Percentiles rank a stretch among this genome's conserved stretches.
Evolutionary conservation across 2,113 vertebrate genomes (phyloP).

Genomic region (Hippocampus abdominalis): DNA sequence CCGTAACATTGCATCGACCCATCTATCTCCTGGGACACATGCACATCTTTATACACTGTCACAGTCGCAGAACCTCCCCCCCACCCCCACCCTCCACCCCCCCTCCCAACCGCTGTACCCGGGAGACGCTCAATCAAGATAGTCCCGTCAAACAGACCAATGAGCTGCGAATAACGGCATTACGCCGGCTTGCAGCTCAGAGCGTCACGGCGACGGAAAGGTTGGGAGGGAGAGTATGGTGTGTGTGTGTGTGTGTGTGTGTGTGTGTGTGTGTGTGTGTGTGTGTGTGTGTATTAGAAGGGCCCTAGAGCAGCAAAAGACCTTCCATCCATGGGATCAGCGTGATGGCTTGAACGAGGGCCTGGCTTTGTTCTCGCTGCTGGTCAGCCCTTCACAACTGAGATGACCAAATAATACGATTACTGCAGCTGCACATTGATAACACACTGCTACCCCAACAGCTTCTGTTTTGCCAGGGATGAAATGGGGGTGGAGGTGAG

Average conservation of each 20-base stretch:
- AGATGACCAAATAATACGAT: slow-evolving; percentile 73
- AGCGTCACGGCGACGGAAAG: slow-evolving; percentile 41
- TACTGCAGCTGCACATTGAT: slow-evolving; percentile 63
- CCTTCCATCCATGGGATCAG: slow-evolving; percentile 59
- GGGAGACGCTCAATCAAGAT: slow-evolving; percentile 70
- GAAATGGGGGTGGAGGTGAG: slow-evolving; percentile 30
- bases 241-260: slow-evolving; percentile 10
- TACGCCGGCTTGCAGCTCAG: slow-evolving; percentile 62
- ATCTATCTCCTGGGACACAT: slow-evolving; percentile 62
- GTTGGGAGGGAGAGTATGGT: slow-evolving; percentile 37
- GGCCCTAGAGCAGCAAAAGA: slow-evolving; percentile 61
- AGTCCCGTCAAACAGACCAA: slow-evolving; percentile 73
- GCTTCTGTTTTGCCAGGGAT: slow-evolving; percentile 51
- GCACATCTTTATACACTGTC: slow-evolving; percentile 65
- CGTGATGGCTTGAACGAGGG: slow-evolving; percentile 64
- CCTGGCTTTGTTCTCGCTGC: slow-evolving; percentile 60
- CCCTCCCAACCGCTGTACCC: slow-evolving; percentile 16
- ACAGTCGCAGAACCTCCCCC: slow-evolving; percentile 48
- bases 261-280: slow-evolving; percentile 10
- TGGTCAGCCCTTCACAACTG: slow-evolving; percentile 65
- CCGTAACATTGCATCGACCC: slow-evolving; percentile 44
- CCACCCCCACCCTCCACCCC: not conserved
- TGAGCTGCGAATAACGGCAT: slow-evolving; percentile 74
- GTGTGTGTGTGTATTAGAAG: slow-evolving; percentile 23
- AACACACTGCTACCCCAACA: slow-evolving; percentile 56